Evolutionary conservation across 2,797 vertebrate genomes (phyloP).

Genomic region (Aulostomus chinensis): DNA sequence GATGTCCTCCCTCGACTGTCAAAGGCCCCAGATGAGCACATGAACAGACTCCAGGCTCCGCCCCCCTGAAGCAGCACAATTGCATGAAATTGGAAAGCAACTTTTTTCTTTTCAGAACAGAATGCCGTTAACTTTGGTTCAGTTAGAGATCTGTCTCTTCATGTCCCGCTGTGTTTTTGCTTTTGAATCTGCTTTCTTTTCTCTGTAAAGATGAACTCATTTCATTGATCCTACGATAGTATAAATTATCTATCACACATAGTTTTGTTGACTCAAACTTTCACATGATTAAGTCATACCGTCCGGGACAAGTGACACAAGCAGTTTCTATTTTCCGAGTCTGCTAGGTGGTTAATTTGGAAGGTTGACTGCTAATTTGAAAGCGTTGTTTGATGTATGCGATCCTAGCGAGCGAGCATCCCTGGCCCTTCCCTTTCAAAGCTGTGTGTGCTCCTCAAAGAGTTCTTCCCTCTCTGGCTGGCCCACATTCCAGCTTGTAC

Average conservation of each 20-base stretch:
- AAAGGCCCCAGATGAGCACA: conserved; percentile 32
- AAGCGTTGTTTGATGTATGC: conserved; percentile 67
- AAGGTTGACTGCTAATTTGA: conserved; percentile 67
- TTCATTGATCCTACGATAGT: conserved; percentile 25
- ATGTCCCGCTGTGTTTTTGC: neutral
- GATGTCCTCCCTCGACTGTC: conserved; percentile 53
- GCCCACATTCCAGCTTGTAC: conserved; percentile 60
- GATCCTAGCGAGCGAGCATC: conserved; percentile 33
- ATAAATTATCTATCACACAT: conserved; percentile 67
- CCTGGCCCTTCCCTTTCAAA: conserved; percentile 64
- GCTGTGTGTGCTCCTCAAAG: conserved; percentile 58
- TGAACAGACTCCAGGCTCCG: conserved; percentile 8
- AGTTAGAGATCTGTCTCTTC: conserved; percentile 30
- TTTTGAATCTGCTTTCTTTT: conserved; percentile 23
- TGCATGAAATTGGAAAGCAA: conserved; percentile 47
- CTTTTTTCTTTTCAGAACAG: conserved; percentile 37
- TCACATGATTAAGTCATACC: conserved; percentile 66
- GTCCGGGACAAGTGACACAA: conserved; percentile 43
- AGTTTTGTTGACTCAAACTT: conserved; percentile 70
- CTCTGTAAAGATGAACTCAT: conserved; percentile 34
- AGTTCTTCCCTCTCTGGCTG: conserved; percentile 52
- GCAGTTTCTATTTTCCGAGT: conserved; percentile 57
- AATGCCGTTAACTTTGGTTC: conserved; percentile 48
- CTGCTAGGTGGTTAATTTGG: conserved; percentile 71
- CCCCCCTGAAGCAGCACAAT: conserved; percentile 27